Conservation (phyloP, 2,113 vertebrate species). For the Xerus inauris region DNA sequence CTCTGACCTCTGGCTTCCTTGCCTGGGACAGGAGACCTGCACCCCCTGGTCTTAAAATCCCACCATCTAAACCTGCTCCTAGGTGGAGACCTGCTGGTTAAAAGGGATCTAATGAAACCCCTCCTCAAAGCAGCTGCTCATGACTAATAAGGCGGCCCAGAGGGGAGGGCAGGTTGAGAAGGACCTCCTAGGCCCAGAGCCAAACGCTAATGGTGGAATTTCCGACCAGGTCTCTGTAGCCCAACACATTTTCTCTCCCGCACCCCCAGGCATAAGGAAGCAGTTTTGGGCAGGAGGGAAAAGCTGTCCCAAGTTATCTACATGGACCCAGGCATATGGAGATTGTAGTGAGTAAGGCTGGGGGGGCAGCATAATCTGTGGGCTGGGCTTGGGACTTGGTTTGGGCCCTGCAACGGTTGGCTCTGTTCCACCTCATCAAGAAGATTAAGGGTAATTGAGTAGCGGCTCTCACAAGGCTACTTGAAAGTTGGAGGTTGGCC, state of each 20-base stretch:
- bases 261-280: not conserved
- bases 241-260: not conserved
- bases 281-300: not conserved
- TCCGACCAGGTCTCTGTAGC: slow-evolving; percentile 50
- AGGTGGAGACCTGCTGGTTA: not conserved
- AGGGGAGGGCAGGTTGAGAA: slow-evolving; percentile 23
- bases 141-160: not conserved
- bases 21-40: fast-evolving
- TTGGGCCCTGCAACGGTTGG: not conserved
- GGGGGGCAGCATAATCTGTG: not conserved
- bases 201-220: slow-evolving; percentile 49
- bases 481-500: slow-evolving; percentile 22
- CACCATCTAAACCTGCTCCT: not conserved
- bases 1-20: not conserved
- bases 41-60: not conserved
- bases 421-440: not conserved
- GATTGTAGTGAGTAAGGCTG: not conserved
- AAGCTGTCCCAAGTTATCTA: not conserved
- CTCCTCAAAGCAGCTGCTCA: slow-evolving; percentile 15
- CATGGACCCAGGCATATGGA: not conserved
- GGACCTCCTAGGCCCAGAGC: slow-evolving; percentile 55
- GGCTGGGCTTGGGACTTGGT: not conserved
- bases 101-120: not conserved
- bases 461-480: slow-evolving; percentile 39
- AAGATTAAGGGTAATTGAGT: slow-evolving; percentile 38